A percentile compares a stretch with the other conserved stretches of the same genome.
These are phyloP conservation scores for Pseudochromis fuscus DNA, from an alignment of 2,797 vertebrate species.

Conservation along the genomic window DNA sequence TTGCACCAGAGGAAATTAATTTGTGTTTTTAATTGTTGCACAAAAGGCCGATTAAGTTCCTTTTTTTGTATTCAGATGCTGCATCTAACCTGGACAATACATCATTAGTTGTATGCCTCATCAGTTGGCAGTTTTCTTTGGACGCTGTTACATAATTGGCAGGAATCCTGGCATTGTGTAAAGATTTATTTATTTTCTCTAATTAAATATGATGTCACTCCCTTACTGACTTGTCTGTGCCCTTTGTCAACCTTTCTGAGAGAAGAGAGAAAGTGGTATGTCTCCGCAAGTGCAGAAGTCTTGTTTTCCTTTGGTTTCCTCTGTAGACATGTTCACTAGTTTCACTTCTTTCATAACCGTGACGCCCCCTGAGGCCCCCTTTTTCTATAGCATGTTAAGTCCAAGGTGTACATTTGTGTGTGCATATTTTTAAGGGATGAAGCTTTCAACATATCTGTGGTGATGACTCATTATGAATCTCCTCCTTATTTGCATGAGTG, in stretches of 20 bases:
- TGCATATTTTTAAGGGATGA: constrained; percentile 26
- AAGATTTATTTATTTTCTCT: constrained; percentile 9
- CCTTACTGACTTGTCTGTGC: constrained; percentile 48
- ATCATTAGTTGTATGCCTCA: constrained; percentile 1
- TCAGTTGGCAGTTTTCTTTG: not conserved
- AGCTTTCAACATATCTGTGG: constrained; percentile 36
- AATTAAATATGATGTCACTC: constrained; percentile 38
- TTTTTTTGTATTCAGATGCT: constrained; percentile 15
- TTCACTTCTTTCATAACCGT: constrained; percentile 65
- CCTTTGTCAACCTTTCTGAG: constrained; percentile 26
- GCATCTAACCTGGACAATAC: not conserved
- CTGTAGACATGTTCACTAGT: constrained; percentile 55
- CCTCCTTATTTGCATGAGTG: constrained; percentile 42
- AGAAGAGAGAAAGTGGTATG: constrained; percentile 58
- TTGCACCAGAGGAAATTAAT: constrained; percentile 32
- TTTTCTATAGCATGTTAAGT: constrained; percentile 21
- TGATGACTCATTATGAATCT: constrained; percentile 39
- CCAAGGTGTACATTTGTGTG: constrained; percentile 26
- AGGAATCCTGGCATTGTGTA: not conserved
- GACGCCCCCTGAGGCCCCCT: constrained; percentile 22
- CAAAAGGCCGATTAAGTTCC: constrained; percentile 23
- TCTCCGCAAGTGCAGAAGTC: constrained; percentile 46
- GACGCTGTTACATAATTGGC: constrained; percentile 1
- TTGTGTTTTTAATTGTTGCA: constrained; percentile 37
- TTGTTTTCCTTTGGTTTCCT: constrained; percentile 55